Base-by-base conservation (phyloP, 2,113 vertebrate species). In the Arizona elegans region DNA sequence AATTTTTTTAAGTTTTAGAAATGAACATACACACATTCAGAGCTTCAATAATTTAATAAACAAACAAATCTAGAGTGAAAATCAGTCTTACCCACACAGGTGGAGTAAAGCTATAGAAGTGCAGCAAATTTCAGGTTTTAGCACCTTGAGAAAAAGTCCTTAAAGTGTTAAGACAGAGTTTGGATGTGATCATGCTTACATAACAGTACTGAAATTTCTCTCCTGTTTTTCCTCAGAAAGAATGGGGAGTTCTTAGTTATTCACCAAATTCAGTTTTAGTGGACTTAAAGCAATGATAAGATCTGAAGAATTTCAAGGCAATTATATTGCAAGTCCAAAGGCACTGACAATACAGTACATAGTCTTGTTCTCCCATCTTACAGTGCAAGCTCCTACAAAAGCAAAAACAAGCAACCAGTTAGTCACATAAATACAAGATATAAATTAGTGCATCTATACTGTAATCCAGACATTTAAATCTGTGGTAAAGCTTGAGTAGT, bases 331-430 rank as follows among this genome's bases (percentile, higher is more conserved):
- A 65, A 99, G 97, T 50, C 98, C 99, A 62, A 99, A 99, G 96
- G 99, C 97, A 92, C 96, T 99, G 97, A 99, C 98, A 2, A 99
- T 98, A 96, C 99, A 99, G 97, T 99, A 99, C 98, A 99, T 98
- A 88, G 98, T 98, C 96, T 99, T 98, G 94, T 99, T 99, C 96
- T 99, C 99, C 99, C 99, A 99, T 96, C 98, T 98, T 95, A 99
- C 98, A 0, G 98, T 98, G 96, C 99, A 99, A 97, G 98, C 98
- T 95, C 98, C 99, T 99, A 94, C 59, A 96, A 94, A 0, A 2
- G 24, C 93, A 0, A 53, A 38, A 88, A 38, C 55, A 89, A 1
- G 8, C 50, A 65, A 90, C 94, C 23, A 93, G 90, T 81, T 23
- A 93, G 19, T 3, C 24, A 91, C 75, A 24, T 38, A 90, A 38